Percentiles rank a stretch among this genome's conserved stretches.
phyloP scores from a whole-genome alignment of 2,797 vertebrate genomes.

The Cossypha dichroa region DNA sequence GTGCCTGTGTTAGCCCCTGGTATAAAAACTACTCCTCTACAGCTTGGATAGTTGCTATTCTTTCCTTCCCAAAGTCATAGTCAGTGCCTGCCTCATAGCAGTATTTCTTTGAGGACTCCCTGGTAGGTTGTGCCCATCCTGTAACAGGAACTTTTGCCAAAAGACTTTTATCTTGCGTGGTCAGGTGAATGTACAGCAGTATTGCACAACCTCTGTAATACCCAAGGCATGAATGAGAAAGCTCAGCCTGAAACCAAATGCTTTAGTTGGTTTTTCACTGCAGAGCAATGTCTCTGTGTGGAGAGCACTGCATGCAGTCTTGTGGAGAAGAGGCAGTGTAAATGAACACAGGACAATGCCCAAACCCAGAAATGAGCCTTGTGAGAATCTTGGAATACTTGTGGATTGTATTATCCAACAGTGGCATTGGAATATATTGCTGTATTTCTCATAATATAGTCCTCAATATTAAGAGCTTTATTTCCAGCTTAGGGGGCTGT shows the following conservation, averaged over 20 bases:
- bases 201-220: not conserved
- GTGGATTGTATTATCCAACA: not conserved
- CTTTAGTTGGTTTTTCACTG: not conserved
- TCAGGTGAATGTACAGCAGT: not conserved
- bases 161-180: not conserved
- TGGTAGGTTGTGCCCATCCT: not conserved
- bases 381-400: not conserved
- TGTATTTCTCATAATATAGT: not conserved
- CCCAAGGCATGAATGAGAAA: not conserved
- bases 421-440: not conserved
- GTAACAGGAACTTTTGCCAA: not conserved
- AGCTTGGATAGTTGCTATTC: not conserved
- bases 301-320: not conserved
- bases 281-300: not conserved
- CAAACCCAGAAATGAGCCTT: not conserved
- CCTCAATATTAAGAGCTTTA: not conserved
- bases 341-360: not conserved
- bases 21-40: conserved; percentile 64
- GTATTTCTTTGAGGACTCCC: not conserved
- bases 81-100: not conserved
- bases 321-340: not conserved
- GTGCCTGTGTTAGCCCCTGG: conserved; percentile 98
- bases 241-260: not conserved
- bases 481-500: not conserved
- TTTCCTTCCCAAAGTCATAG: not conserved